Percentiles rank a stretch among this genome's conserved stretches.
Conservation (phyloP, 2,113 vertebrate species). For the Pycnonotus jocosus region DNA sequence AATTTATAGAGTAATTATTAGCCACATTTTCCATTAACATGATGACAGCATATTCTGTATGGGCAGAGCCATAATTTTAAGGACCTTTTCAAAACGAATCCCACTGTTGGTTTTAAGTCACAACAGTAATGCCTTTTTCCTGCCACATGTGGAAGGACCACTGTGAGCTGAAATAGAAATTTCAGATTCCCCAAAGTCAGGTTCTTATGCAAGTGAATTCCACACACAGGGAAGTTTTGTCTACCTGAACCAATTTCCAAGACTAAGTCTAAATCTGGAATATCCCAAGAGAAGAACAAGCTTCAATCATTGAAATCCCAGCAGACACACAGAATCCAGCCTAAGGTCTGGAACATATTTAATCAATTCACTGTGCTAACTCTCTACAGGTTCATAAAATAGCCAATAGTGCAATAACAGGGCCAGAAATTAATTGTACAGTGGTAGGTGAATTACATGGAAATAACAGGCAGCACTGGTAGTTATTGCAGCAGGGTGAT, state of each 20-base stretch:
- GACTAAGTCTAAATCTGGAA: slow-evolving; percentile 9
- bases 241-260: slow-evolving; percentile 41
- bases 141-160: neutral
- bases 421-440: slow-evolving; percentile 50
- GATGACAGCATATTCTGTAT: neutral
- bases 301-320: slow-evolving; percentile 41
- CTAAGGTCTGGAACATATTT: slow-evolving; percentile 49
- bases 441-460: neutral
- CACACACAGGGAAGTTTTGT: neutral
- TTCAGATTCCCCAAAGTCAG: neutral
- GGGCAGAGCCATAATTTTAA: neutral
- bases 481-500: neutral
- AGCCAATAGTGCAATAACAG: slow-evolving; percentile 42
- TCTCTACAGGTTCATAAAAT: slow-evolving; percentile 39
- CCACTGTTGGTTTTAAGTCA: neutral
- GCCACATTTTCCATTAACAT: neutral
- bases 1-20: neutral
- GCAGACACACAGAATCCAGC: neutral
- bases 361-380: slow-evolving; percentile 32
- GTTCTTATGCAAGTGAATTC: neutral
- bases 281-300: slow-evolving; percentile 25
- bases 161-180: neutral
- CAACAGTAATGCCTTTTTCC: neutral
- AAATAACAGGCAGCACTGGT: neutral
- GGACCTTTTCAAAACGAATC: neutral